Evolutionary conservation across 2,888 invertebrate genomes (phyloP).

Genomic region (Desoria tigrina): DNA sequence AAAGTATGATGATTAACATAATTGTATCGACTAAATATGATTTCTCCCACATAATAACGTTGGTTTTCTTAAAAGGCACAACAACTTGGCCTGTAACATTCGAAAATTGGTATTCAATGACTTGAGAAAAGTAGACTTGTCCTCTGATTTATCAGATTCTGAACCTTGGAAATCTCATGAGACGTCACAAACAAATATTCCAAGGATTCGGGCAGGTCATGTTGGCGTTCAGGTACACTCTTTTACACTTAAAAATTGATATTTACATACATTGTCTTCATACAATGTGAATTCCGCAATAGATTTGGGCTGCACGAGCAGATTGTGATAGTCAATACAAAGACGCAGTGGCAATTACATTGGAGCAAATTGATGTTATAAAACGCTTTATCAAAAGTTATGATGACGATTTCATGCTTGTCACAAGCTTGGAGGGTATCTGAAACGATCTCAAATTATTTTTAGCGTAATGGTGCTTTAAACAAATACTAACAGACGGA

Average conservation of each 20-base stretch:
- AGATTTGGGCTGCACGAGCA: slow-evolving; percentile 56
- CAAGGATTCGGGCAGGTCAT: slow-evolving; percentile 56
- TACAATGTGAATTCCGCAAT: not conserved
- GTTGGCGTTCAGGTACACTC: slow-evolving; percentile 58
- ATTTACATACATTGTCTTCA: slow-evolving; percentile 2
- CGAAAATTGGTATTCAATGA: slow-evolving; percentile 54
- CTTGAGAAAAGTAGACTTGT: slow-evolving; percentile 54
- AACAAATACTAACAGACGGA: slow-evolving; percentile 8
- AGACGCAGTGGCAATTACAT: slow-evolving; percentile 56
- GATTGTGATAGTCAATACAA: slow-evolving; percentile 56
- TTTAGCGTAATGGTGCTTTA: too few species aligned
- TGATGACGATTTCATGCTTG: slow-evolving; percentile 53
- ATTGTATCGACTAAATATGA: not conserved
- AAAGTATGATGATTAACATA: not conserved
- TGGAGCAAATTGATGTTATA: slow-evolving; percentile 58
- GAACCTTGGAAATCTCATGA: slow-evolving; percentile 52
- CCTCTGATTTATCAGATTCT: slow-evolving; percentile 52
- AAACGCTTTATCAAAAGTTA: slow-evolving; percentile 56
- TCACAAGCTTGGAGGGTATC: slow-evolving; percentile 56
- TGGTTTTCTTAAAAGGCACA: too few species aligned
- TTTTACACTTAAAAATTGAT: not conserved
- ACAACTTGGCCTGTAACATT: slow-evolving; percentile 56
- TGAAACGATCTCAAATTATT: too few species aligned
- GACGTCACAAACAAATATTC: slow-evolving; percentile 57
- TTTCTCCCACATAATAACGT: not conserved